A percentile compares a stretch with the other conserved stretches of the same genome.
These are phyloP conservation scores for Nemoura dubitans DNA, from an alignment of 2,888 invertebrate genomes.

Conservation along the genomic window DNA sequence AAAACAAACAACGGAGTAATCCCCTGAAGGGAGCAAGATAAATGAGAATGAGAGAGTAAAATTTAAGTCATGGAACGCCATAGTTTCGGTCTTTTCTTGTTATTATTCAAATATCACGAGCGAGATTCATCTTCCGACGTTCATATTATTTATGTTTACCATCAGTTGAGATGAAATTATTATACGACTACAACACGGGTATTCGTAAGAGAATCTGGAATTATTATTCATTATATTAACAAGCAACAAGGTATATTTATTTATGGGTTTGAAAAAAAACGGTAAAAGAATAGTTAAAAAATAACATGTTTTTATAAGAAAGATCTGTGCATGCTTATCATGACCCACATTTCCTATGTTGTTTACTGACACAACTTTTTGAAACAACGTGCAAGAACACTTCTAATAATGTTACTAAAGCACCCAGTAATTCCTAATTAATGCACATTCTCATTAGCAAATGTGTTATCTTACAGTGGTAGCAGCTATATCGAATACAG, in stretches of 20 bases:
- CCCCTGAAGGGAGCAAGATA: neutral
- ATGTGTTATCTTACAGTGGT: neutral
- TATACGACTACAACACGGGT: neutral
- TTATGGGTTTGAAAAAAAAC: neutral
- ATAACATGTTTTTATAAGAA: too few species aligned
- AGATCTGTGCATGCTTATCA: too few species aligned
- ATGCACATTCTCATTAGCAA: neutral
- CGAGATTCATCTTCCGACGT: neutral
- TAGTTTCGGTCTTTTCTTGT: neutral
- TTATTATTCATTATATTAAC: neutral
- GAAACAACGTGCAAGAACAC: too few species aligned
- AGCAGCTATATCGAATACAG: neutral
- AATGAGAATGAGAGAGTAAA: neutral
- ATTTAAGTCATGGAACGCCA: neutral
- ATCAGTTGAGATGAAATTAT: neutral
- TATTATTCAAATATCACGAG: neutral
- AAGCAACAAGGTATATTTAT: too few species aligned
- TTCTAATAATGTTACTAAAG: neutral
- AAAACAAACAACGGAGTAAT: neutral
- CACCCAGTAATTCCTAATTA: neutral
- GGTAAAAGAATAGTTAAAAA: neutral
- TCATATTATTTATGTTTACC: neutral
- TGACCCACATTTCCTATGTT: too few species aligned
- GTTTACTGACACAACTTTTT: too few species aligned
- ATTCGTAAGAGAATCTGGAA: neutral